phyloP scores from a whole-genome alignment of 2,888 invertebrate genomes.

The Noctua janthina region DNA sequence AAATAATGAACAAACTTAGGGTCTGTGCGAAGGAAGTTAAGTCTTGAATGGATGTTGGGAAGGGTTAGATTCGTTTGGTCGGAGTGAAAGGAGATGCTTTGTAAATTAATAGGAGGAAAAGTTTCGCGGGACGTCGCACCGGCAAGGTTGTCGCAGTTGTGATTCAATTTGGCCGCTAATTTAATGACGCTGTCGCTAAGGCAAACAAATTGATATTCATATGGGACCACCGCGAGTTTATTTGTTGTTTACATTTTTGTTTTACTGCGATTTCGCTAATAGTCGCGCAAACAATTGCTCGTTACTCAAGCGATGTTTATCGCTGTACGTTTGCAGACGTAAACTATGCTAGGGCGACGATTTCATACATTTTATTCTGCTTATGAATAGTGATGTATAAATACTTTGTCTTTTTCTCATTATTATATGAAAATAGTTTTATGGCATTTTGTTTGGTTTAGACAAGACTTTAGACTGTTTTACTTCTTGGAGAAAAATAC shows the following conservation, averaged over 20 bases:
- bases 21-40: conserved; percentile 76
- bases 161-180: conserved; percentile 91
- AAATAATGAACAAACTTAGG: conserved; percentile 90
- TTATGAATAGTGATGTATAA: conserved; percentile 8
- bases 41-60: conserved; percentile 75
- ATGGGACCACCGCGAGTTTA: conserved; percentile 86
- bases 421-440: background rate
- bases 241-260: conserved; percentile 82
- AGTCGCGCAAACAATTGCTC: conserved; percentile 66
- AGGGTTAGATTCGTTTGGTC: conserved; percentile 77
- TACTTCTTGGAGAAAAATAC: background rate
- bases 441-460: background rate
- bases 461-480: background rate
- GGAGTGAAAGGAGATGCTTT: conserved; percentile 84
- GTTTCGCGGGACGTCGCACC: conserved; percentile 88
- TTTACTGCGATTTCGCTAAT: conserved; percentile 70
- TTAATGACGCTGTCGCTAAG: conserved; percentile 88
- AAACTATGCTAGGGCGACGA: conserved; percentile 31
- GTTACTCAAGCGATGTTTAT: conserved; percentile 52
- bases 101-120: conserved; percentile 90
- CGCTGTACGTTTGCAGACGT: conserved; percentile 43
- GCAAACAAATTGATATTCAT: conserved; percentile 90
- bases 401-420: background rate
- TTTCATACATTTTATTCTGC: conserved; percentile 10
- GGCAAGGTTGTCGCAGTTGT: conserved; percentile 90